Conservation (phyloP, 2,888 invertebrate genomes). For the Lomographa bimaculata region DNA sequence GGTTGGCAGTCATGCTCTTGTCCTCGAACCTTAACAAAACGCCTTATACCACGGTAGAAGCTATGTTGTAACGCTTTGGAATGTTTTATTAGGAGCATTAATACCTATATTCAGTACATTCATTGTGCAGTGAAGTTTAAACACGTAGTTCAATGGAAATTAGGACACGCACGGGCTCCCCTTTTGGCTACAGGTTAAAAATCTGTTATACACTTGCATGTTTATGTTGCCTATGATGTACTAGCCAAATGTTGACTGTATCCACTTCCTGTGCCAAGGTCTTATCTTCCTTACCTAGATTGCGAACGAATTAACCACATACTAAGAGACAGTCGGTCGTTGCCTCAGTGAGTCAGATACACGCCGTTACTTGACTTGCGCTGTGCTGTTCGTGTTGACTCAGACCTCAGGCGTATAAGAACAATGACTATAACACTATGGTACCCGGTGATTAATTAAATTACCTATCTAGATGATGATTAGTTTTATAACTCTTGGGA, state of each 20-base stretch:
- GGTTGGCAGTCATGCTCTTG: constrained; percentile 34
- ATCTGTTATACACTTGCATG: too few species aligned
- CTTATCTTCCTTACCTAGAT: constrained; percentile 31
- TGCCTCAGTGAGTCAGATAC: constrained; percentile 67
- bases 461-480: neutral
- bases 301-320: constrained; percentile 36
- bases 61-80: constrained; percentile 14
- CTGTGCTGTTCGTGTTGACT: constrained; percentile 39
- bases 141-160: constrained; percentile 9
- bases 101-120: constrained; percentile 1
- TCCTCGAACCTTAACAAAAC: constrained; percentile 29
- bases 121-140: constrained; percentile 7
- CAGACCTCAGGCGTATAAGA: constrained; percentile 31
- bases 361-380: constrained; percentile 42
- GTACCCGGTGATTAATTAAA: constrained; percentile 23
- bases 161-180: neutral
- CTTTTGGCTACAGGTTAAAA: too few species aligned
- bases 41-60: too few species aligned
- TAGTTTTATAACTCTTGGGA: neutral
- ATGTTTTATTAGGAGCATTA: constrained; percentile 20
- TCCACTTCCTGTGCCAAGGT: constrained; percentile 24
- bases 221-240: constrained; percentile 1
- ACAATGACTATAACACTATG: constrained; percentile 46
- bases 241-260: constrained; percentile 14
- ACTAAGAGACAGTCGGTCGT: constrained; percentile 48